Percentiles rank a stretch among this genome's conserved stretches.
Evolutionary conservation across 2,888 invertebrate genomes (phyloP).

Genomic region (Phragmatobia fuliginosa): DNA sequence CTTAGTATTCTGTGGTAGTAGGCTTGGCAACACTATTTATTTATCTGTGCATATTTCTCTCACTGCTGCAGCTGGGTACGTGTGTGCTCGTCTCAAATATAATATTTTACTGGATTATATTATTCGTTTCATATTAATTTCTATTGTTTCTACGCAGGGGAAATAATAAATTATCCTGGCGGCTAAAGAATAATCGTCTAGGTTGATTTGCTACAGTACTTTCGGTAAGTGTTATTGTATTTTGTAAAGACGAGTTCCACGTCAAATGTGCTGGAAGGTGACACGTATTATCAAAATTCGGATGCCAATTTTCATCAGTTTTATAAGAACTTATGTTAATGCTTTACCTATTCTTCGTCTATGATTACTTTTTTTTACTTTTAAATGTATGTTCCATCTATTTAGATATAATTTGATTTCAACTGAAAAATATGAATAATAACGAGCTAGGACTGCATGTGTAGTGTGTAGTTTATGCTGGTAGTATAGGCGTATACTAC

Average conservation of each 20-base stretch:
- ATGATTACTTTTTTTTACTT: neutral
- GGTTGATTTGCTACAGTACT: constrained; percentile 85
- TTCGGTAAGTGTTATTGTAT: constrained; percentile 76
- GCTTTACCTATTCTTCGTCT: neutral
- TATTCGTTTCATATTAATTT: constrained; percentile 55
- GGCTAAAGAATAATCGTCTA: constrained; percentile 75
- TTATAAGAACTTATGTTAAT: constrained; percentile 16
- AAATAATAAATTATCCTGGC: constrained; percentile 79
- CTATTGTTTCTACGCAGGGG: constrained; percentile 71
- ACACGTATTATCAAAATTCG: constrained; percentile 84
- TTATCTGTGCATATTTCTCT: constrained; percentile 75
- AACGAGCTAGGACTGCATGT: constrained; percentile 23
- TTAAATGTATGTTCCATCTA: neutral
- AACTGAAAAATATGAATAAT: constrained; percentile 1
- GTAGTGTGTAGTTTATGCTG: constrained; percentile 9
- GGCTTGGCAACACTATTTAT: constrained; percentile 16
- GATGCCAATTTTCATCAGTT: constrained; percentile 59
- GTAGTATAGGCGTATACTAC: neutral
- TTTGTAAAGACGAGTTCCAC: constrained; percentile 79
- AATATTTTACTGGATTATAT: constrained; percentile 58
- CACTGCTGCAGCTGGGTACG: constrained; percentile 82
- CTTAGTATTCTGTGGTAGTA: too few relatives aligned
- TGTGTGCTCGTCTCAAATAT: constrained; percentile 60
- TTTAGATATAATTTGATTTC: neutral
- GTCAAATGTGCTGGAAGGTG: constrained; percentile 86